Evolutionary conservation across 2,113 vertebrate genomes (phyloP), one percentile per base, ranked within the genome.

Genomic region (Bungarus multicinctus): DNA sequence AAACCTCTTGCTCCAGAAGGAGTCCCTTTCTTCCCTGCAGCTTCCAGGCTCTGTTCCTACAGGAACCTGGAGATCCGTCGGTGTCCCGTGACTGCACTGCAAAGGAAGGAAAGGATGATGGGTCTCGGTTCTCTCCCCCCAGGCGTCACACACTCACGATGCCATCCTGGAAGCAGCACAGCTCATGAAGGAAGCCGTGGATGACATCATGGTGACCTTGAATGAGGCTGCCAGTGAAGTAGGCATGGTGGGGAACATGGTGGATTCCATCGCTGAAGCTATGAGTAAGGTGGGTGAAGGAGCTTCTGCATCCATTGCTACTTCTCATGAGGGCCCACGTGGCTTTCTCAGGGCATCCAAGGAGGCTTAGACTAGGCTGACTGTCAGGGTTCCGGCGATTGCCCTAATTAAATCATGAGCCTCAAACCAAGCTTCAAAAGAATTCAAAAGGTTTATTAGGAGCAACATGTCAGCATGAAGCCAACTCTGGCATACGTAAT

Each of bases 161-260:
- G 99, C 99, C 89, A 99, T 99, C 93, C 98, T 98, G 0, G 99
- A 99, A 95, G 99, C 99, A 0, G 97, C 99, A 3, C 99, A 99
- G 94, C 98, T 99, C 94, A 99, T 99, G 99, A 99, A 99, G 95
- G 99, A 99, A 95, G 99, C 99, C 0, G 99, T 99, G 64, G 99
- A 99, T 4, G 99, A 99, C 96, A 98, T 99, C 93, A 99, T 99
- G 99, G 98, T 99, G 96, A 99, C 99, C 0, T 95, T 99, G 95
- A 99, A 99, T 0, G 99, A 99, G 96, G 99, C 99, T 0, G 99
- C 99, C 85, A 99, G 99, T 3, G 99, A 99, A 95, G 99, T 98
- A 2, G 99, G 99, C 52, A 98, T 99, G 98, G 99, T 99, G 43
- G 99, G 99, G 18, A 99, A 99, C 45, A 99, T 99, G 99, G 99